Evolutionary conservation across 23 tunicate species (phyloP).

Genomic region (Aplidium turbinatum): DNA sequence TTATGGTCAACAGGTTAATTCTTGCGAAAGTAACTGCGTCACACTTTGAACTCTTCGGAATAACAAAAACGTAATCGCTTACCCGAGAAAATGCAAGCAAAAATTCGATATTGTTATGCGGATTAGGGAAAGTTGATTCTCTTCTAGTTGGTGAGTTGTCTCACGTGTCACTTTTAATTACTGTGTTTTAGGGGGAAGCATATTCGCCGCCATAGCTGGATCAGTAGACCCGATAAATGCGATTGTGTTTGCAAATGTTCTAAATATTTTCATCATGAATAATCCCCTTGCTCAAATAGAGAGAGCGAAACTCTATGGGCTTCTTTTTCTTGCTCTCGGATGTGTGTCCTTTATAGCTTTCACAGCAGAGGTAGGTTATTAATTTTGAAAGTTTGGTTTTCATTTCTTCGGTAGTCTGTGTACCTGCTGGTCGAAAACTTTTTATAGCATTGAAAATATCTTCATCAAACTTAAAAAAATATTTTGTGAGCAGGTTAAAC

Average conservation of each 20-base stretch:
- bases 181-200: conserved; percentile 31
- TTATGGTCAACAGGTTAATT: not conserved
- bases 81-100: no score
- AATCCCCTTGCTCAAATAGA: conserved; percentile 23
- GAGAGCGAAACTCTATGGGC: conserved; percentile 29
- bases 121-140: no score
- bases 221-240: conserved; percentile 67
- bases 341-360: conserved; percentile 39
- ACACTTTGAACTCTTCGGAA: not conserved
- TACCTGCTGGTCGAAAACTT: not conserved
- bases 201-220: conserved; percentile 66
- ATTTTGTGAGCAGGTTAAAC: no score
- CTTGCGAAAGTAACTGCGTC: conserved; percentile 3
- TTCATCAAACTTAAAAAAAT: not conserved
- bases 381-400: no score
- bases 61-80: no score
- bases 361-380: conserved; percentile 37
- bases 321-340: conserved; percentile 45
- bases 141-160: no score
- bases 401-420: no score
- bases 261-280: conserved; percentile 36
- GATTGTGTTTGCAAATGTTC: conserved; percentile 64
- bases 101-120: no score
- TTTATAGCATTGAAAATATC: not conserved
- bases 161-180: not conserved